Base-by-base conservation (phyloP, 2,797 vertebrate genomes). In the Triplophysa yarkandensis region DNA sequence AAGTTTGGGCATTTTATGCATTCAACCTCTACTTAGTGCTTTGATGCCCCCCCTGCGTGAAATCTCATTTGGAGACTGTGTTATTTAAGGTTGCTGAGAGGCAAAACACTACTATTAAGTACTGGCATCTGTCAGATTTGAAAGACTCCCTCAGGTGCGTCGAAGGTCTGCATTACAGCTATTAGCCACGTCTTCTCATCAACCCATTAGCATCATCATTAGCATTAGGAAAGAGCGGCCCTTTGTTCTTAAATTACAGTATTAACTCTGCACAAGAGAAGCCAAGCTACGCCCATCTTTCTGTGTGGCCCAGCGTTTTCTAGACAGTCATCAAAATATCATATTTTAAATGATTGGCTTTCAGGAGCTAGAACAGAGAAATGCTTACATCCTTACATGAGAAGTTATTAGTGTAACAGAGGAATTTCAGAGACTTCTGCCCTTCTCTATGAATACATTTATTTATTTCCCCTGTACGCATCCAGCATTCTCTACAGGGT, bases 181-280 rank as follows among this genome's bases (percentile, higher is more conserved):
- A 78, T 83, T 80, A 80, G 71, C 23, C 50, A 76, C 19, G 9
- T 71, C 71, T 77, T 77, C 78, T 79, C 80, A 77, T 71, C 58
- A 69, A 70, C 10, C 67, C 70, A 62, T 80, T 78, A 77, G 48
- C 66, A 71, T 80, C 67, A 23, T 63, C 67, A 80, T 80, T 75
- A 80, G 58, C 73, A 79, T 80, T 71, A 77, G 61, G 44, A 63
- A 48, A 77, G 44, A 65, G 66, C 54, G 52, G 39, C 68, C 66
- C 74, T 80, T 79, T 83, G 80, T 82, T 79, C 69, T 80, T 62
- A 82, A 82, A 83, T 83, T 77, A 82, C 73, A 80, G n/a, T 72
- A 67, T 77, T 80, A 76, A 80, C 80, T 65, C 74, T 39, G 44
- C 70, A 75, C 58, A 21, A 76, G 58, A 78, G 69, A 36, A 71